Conservation (phyloP, 2,113 vertebrate genomes). For the Balaenoptera acutorostrata region DNA sequence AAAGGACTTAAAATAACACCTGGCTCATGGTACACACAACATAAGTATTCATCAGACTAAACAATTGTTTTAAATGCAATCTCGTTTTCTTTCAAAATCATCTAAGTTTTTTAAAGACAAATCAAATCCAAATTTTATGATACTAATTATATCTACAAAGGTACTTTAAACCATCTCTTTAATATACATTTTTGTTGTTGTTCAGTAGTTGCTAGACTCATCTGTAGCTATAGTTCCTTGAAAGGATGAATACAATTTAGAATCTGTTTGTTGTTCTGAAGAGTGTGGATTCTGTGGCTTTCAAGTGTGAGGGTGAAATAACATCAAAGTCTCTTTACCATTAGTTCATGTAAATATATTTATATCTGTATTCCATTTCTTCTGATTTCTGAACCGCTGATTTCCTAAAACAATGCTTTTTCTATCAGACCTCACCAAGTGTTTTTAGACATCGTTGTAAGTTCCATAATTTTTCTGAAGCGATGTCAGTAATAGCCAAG, state of each 20-base stretch:
- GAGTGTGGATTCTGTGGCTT: neutral
- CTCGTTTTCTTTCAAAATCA: neutral
- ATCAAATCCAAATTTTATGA: neutral
- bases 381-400: neutral
- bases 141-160: neutral
- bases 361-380: neutral
- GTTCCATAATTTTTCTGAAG: neutral
- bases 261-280: neutral
- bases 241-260: neutral
- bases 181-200: neutral
- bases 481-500: neutral
- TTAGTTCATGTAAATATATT: neutral
- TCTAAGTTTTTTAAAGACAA: neutral
- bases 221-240: neutral
- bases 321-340: neutral
- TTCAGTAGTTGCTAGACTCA: neutral
- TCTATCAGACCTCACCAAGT: neutral
- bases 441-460: neutral
- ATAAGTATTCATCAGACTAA: neutral
- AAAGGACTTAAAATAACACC: neutral
- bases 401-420: neutral
- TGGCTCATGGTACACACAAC: neutral
- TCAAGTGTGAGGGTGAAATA: neutral
- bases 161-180: neutral
- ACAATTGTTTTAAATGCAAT: neutral